These are phyloP conservation scores for Myopa tessellatipennis DNA, from an alignment of 2,888 invertebrate species.

Conservation along the genomic window DNA sequence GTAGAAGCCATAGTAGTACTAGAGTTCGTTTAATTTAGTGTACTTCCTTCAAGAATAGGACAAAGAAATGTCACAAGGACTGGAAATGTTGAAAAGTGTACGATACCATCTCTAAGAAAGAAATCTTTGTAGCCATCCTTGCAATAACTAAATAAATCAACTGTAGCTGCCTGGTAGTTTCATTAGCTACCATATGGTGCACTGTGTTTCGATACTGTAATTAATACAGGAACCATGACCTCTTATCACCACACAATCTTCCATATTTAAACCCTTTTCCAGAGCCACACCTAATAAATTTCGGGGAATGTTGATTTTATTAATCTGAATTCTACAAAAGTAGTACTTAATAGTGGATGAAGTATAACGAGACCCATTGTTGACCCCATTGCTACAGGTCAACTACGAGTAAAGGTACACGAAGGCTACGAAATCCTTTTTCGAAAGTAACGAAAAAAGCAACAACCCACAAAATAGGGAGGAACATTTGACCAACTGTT, in stretches of 20 bases:
- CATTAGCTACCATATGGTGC: background rate
- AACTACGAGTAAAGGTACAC: background rate
- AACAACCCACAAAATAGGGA: background rate
- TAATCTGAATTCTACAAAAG: background rate
- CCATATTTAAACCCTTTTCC: slow-evolving; percentile 23
- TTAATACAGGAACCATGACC: background rate
- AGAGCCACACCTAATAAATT: slow-evolving; percentile 25
- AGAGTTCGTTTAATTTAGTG: no score
- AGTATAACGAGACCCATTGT: slow-evolving; percentile 21
- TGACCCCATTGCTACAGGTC: background rate
- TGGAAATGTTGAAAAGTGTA: no score
- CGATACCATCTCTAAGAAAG: no score
- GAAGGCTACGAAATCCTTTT: slow-evolving; percentile 7
- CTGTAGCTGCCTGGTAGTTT: no score
- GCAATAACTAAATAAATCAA: no score
- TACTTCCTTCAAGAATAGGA: no score
- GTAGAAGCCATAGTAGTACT: no score
- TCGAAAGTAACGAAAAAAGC: background rate
- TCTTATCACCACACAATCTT: slow-evolving; percentile 3
- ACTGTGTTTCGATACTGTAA: background rate
- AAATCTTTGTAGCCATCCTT: no score
- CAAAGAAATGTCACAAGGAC: no score
- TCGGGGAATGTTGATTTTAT: slow-evolving; percentile 24
- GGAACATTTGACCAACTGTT: slow-evolving; percentile 36
- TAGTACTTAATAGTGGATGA: background rate